Base-by-base conservation (phyloP, 1,140 invertebrate genomes). In the Drosophila miranda region DNA sequence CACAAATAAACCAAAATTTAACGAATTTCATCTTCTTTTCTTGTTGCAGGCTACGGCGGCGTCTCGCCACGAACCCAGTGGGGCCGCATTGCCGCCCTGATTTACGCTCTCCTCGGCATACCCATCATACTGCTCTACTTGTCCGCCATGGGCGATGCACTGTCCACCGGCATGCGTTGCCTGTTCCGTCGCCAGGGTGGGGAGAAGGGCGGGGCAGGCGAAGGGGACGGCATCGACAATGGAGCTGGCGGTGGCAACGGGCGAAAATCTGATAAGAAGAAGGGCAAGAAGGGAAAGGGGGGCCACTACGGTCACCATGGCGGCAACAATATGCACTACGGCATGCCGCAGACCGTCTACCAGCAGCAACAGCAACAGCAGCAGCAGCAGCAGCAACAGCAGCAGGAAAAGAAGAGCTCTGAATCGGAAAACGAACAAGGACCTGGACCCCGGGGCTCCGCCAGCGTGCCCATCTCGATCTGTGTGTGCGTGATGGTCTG, bases 61-160 rank as follows among this genome's bases (percentile, higher is more conserved):
- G 96, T 98, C 48, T 95, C 97, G 7, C 98, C 98, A 1, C 94
- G 95, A 81, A 99, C 98, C 0, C 93, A 96, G 38, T 96, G 95
- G 94, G 97, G 98, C 62, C 82, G 92, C 78, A 57, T 96, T 94
- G 96, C 97, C 16, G 98, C 98, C 3, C 95, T 98, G 56, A 91
- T 97, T 16, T 98, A 98, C 91, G 97, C 97, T 1, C 93, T 96
- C 3, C 93, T 98, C 42, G 97, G 97, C 19, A 98, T 98, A 68
- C 98, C 97, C 4, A 92, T 98, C 49, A 97, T 98, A 92, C 92
- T 98, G 77, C 93, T 98, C 16, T 97, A 97, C 90, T 92, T 97
- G n/a, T 96, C 96, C 19, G 96, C 95, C 5, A 94, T 96, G 28
- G 96, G 96, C 7, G 96, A 96, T 67, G 94, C 95, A 0, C 92